These are phyloP conservation scores for Pycnonotus jocosus DNA, from an alignment of 2,113 vertebrate genomes.

Conservation along the genomic window DNA sequence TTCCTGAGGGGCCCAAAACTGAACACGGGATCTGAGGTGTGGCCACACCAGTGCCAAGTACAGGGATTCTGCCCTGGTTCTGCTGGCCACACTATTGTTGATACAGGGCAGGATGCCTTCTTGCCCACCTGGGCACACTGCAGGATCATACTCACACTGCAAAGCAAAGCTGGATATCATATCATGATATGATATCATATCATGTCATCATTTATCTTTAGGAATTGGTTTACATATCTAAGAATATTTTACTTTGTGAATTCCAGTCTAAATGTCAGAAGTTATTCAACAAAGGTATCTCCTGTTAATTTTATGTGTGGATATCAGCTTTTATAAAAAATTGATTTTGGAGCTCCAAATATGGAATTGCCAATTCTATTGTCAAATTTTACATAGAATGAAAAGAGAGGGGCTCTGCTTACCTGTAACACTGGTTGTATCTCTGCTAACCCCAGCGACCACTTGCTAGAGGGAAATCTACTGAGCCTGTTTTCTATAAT, in stretches of 20 bases:
- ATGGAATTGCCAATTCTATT: background rate
- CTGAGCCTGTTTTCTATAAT: background rate
- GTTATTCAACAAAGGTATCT: background rate
- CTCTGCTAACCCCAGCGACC: background rate
- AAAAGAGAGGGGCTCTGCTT: background rate
- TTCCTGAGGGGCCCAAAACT: background rate
- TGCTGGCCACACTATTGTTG: background rate
- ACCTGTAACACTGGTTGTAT: background rate
- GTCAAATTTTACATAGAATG: background rate
- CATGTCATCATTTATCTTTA: background rate
- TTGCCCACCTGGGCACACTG: background rate
- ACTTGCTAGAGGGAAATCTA: background rate
- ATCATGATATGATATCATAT: background rate
- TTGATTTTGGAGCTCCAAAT: background rate
- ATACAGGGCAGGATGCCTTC: background rate
- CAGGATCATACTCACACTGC: background rate
- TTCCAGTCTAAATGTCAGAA: background rate
- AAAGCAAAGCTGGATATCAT: background rate
- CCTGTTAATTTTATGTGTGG: background rate
- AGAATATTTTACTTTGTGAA: background rate
- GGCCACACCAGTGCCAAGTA: background rate
- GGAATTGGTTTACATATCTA: background rate
- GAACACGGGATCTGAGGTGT: no score
- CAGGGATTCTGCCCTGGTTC: background rate
- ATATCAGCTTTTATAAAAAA: background rate